Evolutionary conservation across 2,888 invertebrate species (phyloP).

Genomic region (Unio pictorum): DNA sequence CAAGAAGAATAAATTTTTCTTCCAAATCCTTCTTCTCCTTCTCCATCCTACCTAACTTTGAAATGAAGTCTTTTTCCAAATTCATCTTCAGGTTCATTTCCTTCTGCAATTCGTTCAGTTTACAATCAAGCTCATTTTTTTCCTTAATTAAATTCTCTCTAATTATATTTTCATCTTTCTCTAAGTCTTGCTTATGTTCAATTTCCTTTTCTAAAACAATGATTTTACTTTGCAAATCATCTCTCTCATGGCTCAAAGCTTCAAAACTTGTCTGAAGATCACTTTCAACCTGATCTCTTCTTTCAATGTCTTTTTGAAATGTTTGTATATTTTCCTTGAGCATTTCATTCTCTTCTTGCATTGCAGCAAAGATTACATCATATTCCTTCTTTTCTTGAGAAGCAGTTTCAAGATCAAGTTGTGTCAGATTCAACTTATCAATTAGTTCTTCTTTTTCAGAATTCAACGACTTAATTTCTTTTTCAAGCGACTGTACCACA

Average conservation of each 20-base stretch:
- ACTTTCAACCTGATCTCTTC: not conserved
- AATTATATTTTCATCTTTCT: slow-evolving; percentile 7
- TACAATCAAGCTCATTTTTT: slow-evolving; percentile 30
- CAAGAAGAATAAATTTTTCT: no score
- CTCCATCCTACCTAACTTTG: no score
- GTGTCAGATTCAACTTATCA: slow-evolving; percentile 6
- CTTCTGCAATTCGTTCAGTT: slow-evolving; percentile 18
- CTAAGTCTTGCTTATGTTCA: slow-evolving; percentile 7
- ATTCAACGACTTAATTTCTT: slow-evolving; percentile 3
- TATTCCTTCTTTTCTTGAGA: slow-evolving; percentile 1
- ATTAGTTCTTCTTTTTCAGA: slow-evolving; percentile 5
- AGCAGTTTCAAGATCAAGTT: no score
- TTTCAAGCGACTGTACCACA: slow-evolving; percentile 6
- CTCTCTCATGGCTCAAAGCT: slow-evolving; percentile 9
- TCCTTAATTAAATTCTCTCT: slow-evolving; percentile 18
- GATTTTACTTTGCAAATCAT: slow-evolving; percentile 8
- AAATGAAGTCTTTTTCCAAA: not conserved
- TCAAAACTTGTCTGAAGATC: slow-evolving; percentile 5
- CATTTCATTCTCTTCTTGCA: not conserved
- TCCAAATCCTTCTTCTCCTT: no score
- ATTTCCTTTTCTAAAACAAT: slow-evolving; percentile 6
- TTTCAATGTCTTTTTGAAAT: slow-evolving; percentile 4
- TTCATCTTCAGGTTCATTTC: slow-evolving; percentile 15
- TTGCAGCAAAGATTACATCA: slow-evolving; percentile 1
- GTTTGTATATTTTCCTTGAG: slow-evolving; percentile 2